Conservation (phyloP, 2,888 invertebrate genomes). For the Aphelenchoides bicaudatus region DNA sequence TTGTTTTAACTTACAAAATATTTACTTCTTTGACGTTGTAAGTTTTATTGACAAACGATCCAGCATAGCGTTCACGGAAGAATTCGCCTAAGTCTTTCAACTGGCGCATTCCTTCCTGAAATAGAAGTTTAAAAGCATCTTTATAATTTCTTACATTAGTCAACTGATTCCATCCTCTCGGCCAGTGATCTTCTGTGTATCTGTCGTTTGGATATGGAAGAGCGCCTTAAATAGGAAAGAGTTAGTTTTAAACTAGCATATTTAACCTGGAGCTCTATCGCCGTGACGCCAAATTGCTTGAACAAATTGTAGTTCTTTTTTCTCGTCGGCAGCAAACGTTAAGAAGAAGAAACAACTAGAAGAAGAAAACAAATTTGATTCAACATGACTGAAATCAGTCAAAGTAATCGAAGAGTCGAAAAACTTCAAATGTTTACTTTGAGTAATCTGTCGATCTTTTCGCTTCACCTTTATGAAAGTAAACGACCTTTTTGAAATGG, state of each 20-base stretch:
- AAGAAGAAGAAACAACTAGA: no score
- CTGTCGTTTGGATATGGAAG: slow-evolving; percentile 43
- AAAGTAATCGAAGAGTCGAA: no score
- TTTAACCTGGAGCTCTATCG: slow-evolving; percentile 79
- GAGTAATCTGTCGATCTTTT: no score
- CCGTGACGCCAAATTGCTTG: slow-evolving; percentile 77
- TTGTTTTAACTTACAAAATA: no score
- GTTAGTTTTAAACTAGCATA: no score
- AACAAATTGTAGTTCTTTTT: slow-evolving; percentile 40
- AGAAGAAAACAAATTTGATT: no score
- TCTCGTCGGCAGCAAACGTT: no score
- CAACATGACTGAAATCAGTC: no score
- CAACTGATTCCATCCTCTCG: slow-evolving; percentile 51
- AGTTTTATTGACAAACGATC: slow-evolving; percentile 26
- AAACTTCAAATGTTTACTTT: no score
- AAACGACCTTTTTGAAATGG: no score
- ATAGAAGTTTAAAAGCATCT: slow-evolving; percentile 10
- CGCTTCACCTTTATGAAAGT: no score
- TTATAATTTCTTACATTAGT: slow-evolving; percentile 39
- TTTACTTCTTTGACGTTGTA: slow-evolving; percentile 32
- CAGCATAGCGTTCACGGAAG: slow-evolving; percentile 39
- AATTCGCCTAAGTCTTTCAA: slow-evolving; percentile 43
- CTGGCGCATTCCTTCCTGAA: slow-evolving; percentile 55
- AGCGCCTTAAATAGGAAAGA: no score
- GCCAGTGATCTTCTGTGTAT: slow-evolving; percentile 43